Conservation (phyloP, 2,888 invertebrate species). For the Oconnorella tubifera region DNA sequence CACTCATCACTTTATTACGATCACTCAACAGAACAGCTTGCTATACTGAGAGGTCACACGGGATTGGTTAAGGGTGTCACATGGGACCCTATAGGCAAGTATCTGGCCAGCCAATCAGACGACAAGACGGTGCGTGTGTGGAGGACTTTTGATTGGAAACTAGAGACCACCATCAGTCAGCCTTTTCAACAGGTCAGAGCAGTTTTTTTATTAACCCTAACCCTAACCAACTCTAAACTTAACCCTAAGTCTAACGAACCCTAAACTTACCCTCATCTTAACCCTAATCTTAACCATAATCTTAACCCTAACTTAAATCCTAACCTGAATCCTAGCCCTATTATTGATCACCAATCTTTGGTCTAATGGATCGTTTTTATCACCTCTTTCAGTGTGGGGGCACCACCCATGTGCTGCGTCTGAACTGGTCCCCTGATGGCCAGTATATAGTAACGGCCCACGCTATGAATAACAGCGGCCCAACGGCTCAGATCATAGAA, state of each 20-base stretch:
- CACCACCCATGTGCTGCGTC: slow-evolving; percentile 85
- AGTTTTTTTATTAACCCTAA: too few species aligned
- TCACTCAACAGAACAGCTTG: slow-evolving; percentile 59
- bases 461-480: slow-evolving; percentile 97
- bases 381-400: slow-evolving; percentile 63
- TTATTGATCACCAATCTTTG: neutral
- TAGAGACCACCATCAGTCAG: slow-evolving; percentile 79
- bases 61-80: slow-evolving; percentile 95
- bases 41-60: slow-evolving; percentile 78
- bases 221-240: too few species aligned
- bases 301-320: too few species aligned
- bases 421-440: slow-evolving; percentile 96
- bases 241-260: too few species aligned
- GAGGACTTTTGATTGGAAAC: slow-evolving; percentile 92
- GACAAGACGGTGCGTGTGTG: slow-evolving; percentile 86
- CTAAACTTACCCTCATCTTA: too few species aligned
- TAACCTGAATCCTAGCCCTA: too few species aligned
- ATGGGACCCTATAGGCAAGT: slow-evolving; percentile 98
- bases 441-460: slow-evolving; percentile 94
- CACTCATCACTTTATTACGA: neutral
- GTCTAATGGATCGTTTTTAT: too few species aligned
- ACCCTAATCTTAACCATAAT: too few species aligned
- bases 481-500: slow-evolving; percentile 88
- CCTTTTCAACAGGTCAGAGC: slow-evolving; percentile 85
- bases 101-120: slow-evolving; percentile 89